Evolutionary conservation across 2,797 vertebrate genomes (phyloP), one percentile per base, ranked within the genome.

Genomic region (Anas capensis): DNA sequence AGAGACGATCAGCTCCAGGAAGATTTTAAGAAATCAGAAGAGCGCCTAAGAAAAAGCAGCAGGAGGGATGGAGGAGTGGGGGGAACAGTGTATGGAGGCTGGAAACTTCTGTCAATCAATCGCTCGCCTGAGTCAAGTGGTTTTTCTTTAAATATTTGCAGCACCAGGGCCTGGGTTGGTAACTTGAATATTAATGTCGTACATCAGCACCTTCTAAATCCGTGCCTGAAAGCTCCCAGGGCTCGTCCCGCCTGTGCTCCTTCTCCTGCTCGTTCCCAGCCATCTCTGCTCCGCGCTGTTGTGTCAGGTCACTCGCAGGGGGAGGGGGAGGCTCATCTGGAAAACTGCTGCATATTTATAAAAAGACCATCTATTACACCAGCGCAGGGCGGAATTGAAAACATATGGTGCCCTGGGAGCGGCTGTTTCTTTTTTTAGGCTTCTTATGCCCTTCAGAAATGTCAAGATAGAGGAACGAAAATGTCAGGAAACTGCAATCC

Each of bases 381-480:
- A 90, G 88, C 73, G 62, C 94, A 85, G 96, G 93, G 81, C 85
- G 82, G 83, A 97, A 96, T 97, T 96, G 93, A 93, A 98, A 98
- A 97, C 97, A 98, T 95, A 97, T 96, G 97, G 94, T 96, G 90
- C 87, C 96, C 95, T 93, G 87, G 94, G 96, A 87, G 75, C 20
- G 54, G 92, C 91, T 96, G 88, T 83, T 97, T 96, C 96, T 97
- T 95, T 96, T 94, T 95, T 91, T 80, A 97, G 96, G 85, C 80
- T 93, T 97, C 97, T 97, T 94, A 95, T 97, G 95, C 88, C 92
- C 96, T 97, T 97, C 95, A 97, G 95, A 97, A 97, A 97, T 97
- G 96, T 98, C 97, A 97, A 97, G 96, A 97, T 70, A 89, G 95
- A 96, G 94, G 90, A 97, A 97, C 5, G 81, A 97, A 97, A 98